Percentiles rank a stretch among this genome's conserved stretches.
phyloP scores from a whole-genome alignment of 2,888 invertebrate species.

The Cataglyphis livida region DNA sequence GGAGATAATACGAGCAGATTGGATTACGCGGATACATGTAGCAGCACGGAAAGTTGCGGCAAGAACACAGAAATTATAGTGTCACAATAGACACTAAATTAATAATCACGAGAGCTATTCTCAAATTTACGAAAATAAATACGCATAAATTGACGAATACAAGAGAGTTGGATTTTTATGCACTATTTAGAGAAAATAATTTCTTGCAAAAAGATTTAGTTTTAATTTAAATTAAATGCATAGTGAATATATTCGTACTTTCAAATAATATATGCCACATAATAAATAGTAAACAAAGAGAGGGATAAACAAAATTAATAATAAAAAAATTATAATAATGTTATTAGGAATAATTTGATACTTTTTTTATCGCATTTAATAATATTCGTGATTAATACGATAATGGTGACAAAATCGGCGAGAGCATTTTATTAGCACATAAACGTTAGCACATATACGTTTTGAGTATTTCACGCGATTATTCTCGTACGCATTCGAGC shows the following conservation, averaged over 20 bases:
- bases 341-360: background rate
- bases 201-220: background rate
- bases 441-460: background rate
- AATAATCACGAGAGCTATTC: background rate
- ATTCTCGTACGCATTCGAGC: conserved; percentile 8
- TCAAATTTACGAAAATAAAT: background rate
- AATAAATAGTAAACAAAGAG: background rate
- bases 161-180: background rate
- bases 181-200: background rate
- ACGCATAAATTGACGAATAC: background rate
- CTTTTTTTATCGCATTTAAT: background rate
- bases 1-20: background rate
- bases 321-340: background rate
- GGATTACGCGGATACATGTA: background rate
- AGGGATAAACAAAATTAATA: background rate
- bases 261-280: background rate
- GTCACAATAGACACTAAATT: conserved; percentile 13
- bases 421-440: background rate
- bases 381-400: background rate
- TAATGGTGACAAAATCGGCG: background rate
- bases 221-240: background rate
- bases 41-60: background rate
- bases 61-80: conserved; percentile 7
- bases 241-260: background rate
- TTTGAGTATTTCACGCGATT: conserved; percentile 23